A percentile compares a stretch with the other conserved stretches of the same genome.
These are phyloP conservation scores for Drosophila neonasuta DNA, from an alignment of 2,888 invertebrate species.

Conservation along the genomic window DNA sequence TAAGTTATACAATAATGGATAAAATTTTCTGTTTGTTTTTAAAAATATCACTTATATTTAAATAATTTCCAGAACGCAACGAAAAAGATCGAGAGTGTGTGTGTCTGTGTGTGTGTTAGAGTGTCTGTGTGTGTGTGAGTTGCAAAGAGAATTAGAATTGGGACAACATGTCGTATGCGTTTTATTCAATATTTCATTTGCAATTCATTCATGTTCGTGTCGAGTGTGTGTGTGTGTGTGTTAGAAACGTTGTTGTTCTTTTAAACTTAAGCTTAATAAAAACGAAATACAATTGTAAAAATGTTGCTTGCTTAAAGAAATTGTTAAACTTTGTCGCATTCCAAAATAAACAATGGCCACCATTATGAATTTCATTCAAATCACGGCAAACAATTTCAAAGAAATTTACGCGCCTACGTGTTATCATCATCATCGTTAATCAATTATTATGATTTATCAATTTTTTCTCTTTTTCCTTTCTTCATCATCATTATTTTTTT, in stretches of 20 bases:
- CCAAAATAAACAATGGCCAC: slow-evolving; percentile 78
- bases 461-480: slow-evolving; percentile 21
- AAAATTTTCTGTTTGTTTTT: slow-evolving; percentile 40
- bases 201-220: slow-evolving; percentile 14
- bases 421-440: slow-evolving; percentile 20
- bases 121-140: slow-evolving; percentile 29
- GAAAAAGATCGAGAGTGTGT: slow-evolving; percentile 60
- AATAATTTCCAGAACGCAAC: slow-evolving; percentile 80
- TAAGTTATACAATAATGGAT: slow-evolving; percentile 75
- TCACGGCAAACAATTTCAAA: slow-evolving; percentile 79
- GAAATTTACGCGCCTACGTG: slow-evolving; percentile 62
- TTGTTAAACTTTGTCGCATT: slow-evolving; percentile 71
- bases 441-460: slow-evolving; percentile 16
- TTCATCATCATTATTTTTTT: slow-evolving; percentile 24
- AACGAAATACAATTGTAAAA: slow-evolving; percentile 79
- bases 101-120: slow-evolving; percentile 18
- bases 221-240: slow-evolving; percentile 14
- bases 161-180: slow-evolving; percentile 1
- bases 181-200: slow-evolving; percentile 2
- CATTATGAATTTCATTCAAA: slow-evolving; percentile 81
- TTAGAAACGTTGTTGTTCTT: slow-evolving; percentile 43
- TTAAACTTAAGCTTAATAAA: slow-evolving; percentile 70
- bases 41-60: slow-evolving; percentile 78
- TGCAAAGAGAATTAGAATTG: slow-evolving; percentile 39
- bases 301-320: slow-evolving; percentile 56